These are phyloP conservation scores for Aphaenogaster floridana DNA, from an alignment of 1,140 invertebrate genomes.

Conservation along the genomic window DNA sequence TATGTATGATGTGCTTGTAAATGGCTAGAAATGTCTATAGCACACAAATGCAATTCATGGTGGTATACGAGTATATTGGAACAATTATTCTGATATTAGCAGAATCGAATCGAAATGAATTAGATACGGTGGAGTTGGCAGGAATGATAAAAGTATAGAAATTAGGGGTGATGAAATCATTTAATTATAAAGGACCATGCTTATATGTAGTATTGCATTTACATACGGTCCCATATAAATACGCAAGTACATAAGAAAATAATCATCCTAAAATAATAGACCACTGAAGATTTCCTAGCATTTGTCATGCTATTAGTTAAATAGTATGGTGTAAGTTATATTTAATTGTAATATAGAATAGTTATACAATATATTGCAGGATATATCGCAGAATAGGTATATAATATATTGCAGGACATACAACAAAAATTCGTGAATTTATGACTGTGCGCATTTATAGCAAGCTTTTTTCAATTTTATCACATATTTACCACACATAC, in stretches of 20 bases:
- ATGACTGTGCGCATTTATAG: neutral
- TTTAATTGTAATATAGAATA: neutral
- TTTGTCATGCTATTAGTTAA: neutral
- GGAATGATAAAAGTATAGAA: constrained; percentile 79
- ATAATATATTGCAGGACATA: neutral
- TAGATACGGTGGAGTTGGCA: constrained; percentile 74
- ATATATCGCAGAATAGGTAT: neutral
- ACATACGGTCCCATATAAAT: constrained; percentile 26
- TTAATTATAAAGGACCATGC: constrained; percentile 78
- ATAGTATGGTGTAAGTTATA: neutral
- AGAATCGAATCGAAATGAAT: constrained; percentile 77
- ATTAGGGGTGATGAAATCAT: constrained; percentile 82
- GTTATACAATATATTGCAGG: neutral
- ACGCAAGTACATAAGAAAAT: neutral
- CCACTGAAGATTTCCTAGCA: neutral
- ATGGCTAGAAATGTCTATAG: neutral
- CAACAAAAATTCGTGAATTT: neutral
- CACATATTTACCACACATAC: neutral
- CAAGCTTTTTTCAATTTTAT: neutral
- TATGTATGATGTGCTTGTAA: neutral
- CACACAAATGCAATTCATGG: neutral
- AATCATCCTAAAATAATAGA: neutral
- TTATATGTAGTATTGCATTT: neutral
- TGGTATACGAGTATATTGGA: neutral
- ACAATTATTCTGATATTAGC: constrained; percentile 63